phyloP scores from a whole-genome alignment of 30 jellyfish, hydroid and myxozoan genomes.

The Sanderia malayensis region DNA sequence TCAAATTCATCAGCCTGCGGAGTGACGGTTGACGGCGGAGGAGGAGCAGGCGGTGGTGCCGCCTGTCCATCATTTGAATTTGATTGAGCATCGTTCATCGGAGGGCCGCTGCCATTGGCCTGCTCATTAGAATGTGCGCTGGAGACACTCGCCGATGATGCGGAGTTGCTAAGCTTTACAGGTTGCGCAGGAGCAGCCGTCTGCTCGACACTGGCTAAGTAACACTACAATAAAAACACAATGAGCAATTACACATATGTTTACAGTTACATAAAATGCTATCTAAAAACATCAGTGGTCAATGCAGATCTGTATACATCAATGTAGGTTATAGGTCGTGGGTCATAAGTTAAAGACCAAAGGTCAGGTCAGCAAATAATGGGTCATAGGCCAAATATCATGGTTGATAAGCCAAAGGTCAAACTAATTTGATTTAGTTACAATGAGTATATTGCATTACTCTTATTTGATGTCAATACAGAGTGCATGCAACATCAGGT shows the following conservation, averaged over 20 bases:
- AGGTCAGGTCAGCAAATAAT: no score
- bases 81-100: constrained; percentile 47
- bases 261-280: not conserved
- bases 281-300: no score
- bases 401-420: no score
- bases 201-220: constrained; percentile 76
- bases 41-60: constrained; percentile 74
- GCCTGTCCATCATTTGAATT: constrained; percentile 20
- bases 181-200: constrained; percentile 53
- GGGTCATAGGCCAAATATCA: no score
- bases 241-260: not conserved
- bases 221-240: constrained; percentile 53
- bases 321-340: no score
- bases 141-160: constrained; percentile 46
- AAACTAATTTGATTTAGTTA: no score
- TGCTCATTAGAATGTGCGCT: constrained; percentile 43
- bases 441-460: no score
- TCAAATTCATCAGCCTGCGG: constrained; percentile 74
- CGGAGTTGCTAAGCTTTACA: constrained; percentile 30
- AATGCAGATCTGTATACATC: no score
- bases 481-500: no score
- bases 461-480: no score
- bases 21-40: constrained; percentile 20
- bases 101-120: constrained; percentile 42
- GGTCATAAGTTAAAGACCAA: no score